Percentiles rank a stretch among this genome's conserved stretches.
Conservation (phyloP, 2,888 invertebrate genomes). For the Schizaphis graminum region DNA sequence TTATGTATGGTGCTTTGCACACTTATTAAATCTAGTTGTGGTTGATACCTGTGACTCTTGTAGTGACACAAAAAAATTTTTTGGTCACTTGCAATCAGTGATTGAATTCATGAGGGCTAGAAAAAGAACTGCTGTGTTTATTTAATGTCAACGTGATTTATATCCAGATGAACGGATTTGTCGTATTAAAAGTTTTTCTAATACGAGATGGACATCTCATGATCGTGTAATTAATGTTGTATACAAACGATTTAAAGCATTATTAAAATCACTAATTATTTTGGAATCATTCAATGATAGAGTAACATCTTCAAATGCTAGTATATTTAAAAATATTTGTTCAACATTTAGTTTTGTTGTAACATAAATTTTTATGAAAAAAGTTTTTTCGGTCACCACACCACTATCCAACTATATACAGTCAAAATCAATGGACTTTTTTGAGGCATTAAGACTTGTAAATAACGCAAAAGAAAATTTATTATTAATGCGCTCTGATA, state of each 20-base stretch:
- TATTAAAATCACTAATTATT: slow-evolving; percentile 22
- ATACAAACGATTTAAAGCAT: neutral
- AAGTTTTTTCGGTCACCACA: slow-evolving; percentile 19
- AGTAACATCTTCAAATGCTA: slow-evolving; percentile 23
- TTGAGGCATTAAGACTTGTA: slow-evolving; percentile 18
- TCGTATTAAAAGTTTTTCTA: slow-evolving; percentile 17
- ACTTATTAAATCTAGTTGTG: neutral
- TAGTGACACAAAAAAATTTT: neutral
- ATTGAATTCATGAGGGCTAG: neutral
- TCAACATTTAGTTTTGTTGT: slow-evolving; percentile 19
- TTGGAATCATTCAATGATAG: slow-evolving; percentile 13
- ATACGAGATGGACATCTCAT: slow-evolving; percentile 18
- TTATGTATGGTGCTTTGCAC: slow-evolving; percentile 6
- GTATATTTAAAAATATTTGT: slow-evolving; percentile 13
- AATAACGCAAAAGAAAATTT: slow-evolving; percentile 15
- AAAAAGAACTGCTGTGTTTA: neutral
- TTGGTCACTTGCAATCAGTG: neutral
- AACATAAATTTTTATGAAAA: slow-evolving; percentile 28
- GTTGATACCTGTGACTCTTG: no score
- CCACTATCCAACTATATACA: slow-evolving; percentile 9
- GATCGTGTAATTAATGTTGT: slow-evolving; percentile 1
- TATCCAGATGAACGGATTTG: neutral
- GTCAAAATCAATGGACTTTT: slow-evolving; percentile 33
- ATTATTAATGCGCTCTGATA: neutral
- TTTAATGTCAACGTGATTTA: slow-evolving; percentile 11